A percentile compares a stretch with the other conserved stretches of the same genome.
Conservation (phyloP, 2,113 vertebrate genomes). For the Ploceus nigricollis region DNA sequence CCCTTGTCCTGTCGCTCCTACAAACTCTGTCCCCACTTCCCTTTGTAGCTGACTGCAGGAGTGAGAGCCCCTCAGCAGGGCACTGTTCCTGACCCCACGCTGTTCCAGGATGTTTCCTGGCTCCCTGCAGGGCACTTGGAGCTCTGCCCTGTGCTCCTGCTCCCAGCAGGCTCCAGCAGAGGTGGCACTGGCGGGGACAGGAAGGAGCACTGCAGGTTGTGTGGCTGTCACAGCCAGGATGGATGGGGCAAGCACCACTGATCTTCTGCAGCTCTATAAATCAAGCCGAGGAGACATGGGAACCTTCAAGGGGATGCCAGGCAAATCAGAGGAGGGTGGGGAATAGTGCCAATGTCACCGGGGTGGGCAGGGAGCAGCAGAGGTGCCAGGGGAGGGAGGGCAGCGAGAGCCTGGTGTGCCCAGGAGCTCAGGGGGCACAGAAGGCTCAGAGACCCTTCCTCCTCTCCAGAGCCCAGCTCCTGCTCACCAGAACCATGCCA, state of each 20-base stretch:
- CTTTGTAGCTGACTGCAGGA: background rate
- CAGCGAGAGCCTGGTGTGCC: no score
- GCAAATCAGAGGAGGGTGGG: background rate
- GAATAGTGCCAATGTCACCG: rapidly evolving
- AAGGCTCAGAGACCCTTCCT: background rate
- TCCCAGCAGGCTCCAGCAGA: rapidly evolving
- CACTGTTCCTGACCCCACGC: rapidly evolving
- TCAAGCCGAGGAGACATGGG: background rate
- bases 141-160: background rate
- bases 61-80: background rate
- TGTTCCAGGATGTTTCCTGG: background rate
- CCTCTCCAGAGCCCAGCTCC: background rate
- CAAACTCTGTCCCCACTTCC: background rate
- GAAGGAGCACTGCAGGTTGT: rapidly evolving
- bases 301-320: background rate
- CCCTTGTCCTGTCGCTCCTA: rapidly evolving
- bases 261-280: background rate
- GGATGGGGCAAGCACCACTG: background rate
- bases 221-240: background rate
- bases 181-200: background rate
- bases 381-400: no score
- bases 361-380: background rate
- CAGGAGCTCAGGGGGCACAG: background rate
- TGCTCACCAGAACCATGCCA: background rate
- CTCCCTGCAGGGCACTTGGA: background rate